Evolutionary conservation across 2,888 invertebrate species (phyloP), one percentile per base, ranked within the genome.

Genomic region (Tetrapedia diversipes): DNA sequence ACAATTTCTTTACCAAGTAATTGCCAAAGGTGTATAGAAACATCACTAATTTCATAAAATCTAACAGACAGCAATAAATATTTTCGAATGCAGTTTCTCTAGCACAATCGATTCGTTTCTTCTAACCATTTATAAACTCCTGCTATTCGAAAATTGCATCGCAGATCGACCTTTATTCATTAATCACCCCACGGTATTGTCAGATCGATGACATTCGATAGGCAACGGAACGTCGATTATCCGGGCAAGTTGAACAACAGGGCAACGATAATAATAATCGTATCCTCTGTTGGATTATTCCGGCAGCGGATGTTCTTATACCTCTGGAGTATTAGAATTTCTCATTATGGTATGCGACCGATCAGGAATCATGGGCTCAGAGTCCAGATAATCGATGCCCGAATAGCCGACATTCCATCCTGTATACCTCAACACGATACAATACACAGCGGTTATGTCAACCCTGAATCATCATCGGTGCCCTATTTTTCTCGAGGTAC

Each of bases 31-130:
- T n/a, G n/a, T n/a, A n/a, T n/a, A n/a, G n/a, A n/a, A n/a, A n/a
- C n/a, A n/a, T n/a, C n/a, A n/a, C n/a, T n/a, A n/a, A n/a, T n/a
- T n/a, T n/a, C n/a, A n/a, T n/a, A n/a, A n/a, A n/a, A n/a, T n/a
- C n/a, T n/a, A n/a, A n/a, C n/a, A n/a, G n/a, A n/a, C n/a, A n/a
- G n/a, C n/a, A n/a, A n/a, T n/a, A n/a, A n/a, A n/a, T n/a, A n/a
- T n/a, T n/a, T n/a, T n/a, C n/a, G n/a, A n/a, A n/a, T n/a, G n/a
- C n/a, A n/a, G n/a, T n/a, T n/a, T n/a, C n/a, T n/a, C n/a, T n/a
- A n/a, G n/a, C n/a, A n/a, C n/a, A n/a, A n/a, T n/a, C 56, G 60
- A 61, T 66, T 61, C 66, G 37, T 43, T 49, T 32, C 19, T 49
- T n/a, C n/a, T 27, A 34, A 73, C n/a, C 29, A 29, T 59, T 72